Percentiles rank a stretch among this genome's conserved stretches.
Conservation (phyloP, 2,888 invertebrate species). For the Megalurothrips usitatus region DNA sequence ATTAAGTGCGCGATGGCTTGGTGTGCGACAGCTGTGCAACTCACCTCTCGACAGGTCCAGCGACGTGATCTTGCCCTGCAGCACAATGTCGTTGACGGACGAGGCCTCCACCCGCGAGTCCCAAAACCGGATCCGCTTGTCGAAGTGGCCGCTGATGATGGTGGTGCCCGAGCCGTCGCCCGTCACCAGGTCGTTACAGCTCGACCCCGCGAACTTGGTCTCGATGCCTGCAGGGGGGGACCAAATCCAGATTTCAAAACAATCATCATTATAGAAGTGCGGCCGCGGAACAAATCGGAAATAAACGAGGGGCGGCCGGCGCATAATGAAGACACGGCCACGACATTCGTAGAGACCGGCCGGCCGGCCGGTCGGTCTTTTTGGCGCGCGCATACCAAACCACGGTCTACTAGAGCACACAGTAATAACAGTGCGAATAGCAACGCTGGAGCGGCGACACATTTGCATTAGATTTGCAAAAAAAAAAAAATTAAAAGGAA, state of each 20-base stretch:
- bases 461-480: neutral
- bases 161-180: slow-evolving; percentile 80
- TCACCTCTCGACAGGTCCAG: slow-evolving; percentile 87
- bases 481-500: neutral
- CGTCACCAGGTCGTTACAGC: slow-evolving; percentile 93
- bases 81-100: slow-evolving; percentile 71
- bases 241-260: neutral
- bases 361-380: neutral
- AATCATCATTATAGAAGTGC: neutral
- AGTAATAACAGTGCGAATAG: no score
- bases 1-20: no score
- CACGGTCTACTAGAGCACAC: no score
- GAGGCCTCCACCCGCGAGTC: slow-evolving; percentile 85
- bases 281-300: neutral
- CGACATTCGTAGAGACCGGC: neutral
- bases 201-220: slow-evolving; percentile 93
- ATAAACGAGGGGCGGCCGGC: neutral
- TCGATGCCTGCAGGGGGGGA: slow-evolving; percentile 62
- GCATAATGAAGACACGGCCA: neutral
- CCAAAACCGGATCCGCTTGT: slow-evolving; percentile 96
- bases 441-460: no score
- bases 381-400: no score
- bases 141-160: slow-evolving; percentile 96
- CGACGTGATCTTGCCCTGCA: slow-evolving; percentile 93
- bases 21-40: slow-evolving; percentile 31